Conservation (phyloP, 2,113 vertebrate genomes). For the Poeciliopsis prolifica region DNA sequence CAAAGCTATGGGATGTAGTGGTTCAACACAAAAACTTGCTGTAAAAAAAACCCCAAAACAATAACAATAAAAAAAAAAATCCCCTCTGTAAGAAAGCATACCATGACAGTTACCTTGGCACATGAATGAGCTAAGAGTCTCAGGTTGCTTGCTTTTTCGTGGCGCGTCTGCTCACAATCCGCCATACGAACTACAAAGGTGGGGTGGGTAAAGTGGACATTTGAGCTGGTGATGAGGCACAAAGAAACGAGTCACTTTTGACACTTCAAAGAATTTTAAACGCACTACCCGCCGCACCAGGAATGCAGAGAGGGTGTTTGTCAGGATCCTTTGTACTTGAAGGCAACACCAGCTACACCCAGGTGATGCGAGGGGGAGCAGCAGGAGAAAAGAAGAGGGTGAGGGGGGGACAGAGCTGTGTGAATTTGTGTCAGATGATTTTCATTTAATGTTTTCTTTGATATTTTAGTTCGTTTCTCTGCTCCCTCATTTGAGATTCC, state of each 20-base stretch:
- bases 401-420: not conserved
- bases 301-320: conserved; percentile 39
- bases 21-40: conserved; percentile 9
- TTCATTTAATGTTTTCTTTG: not conserved
- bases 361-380: conserved; percentile 1
- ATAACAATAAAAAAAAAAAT: not conserved
- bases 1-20: conserved; percentile 25
- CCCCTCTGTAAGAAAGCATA: not conserved
- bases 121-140: conserved; percentile 1
- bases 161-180: conserved; percentile 55
- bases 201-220: conserved; percentile 38
- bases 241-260: conserved; percentile 40
- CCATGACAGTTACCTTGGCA: not conserved
- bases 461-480: conserved; percentile 35
- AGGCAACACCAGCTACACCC: conserved; percentile 32
- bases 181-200: conserved; percentile 64
- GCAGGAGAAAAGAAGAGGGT: not conserved
- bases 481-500: conserved; percentile 11
- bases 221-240: conserved; percentile 21
- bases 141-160: conserved; percentile 44
- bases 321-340: conserved; percentile 38
- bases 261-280: conserved; percentile 67
- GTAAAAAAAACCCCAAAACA: conserved; percentile 17
- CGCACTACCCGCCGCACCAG: conserved; percentile 41
- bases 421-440: conserved; percentile 6